Percentiles rank a stretch among this genome's conserved stretches.
These are phyloP conservation scores for Poicephalus meyeri DNA, from an alignment of 2,113 vertebrate species.

Conservation along the genomic window DNA sequence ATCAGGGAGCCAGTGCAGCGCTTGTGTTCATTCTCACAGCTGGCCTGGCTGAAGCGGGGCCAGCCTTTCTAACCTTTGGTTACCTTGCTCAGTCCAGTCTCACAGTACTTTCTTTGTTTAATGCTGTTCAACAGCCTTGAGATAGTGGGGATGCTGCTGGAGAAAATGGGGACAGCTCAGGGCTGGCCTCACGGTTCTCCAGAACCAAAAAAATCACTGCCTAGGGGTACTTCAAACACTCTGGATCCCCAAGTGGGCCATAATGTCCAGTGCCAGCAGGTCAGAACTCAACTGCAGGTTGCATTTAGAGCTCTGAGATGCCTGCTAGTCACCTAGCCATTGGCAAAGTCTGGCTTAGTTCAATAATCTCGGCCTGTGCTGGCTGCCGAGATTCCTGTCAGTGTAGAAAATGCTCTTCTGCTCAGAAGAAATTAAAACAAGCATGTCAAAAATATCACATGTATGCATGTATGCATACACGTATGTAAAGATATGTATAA, in stretches of 20 bases:
- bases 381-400: neutral
- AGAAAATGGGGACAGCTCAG: neutral
- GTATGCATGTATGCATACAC: neutral
- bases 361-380: fast-evolving
- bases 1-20: fast-evolving
- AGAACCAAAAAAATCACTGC: fast-evolving
- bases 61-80: neutral
- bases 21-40: neutral
- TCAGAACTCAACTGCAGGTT: neutral
- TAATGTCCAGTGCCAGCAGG: fast-evolving
- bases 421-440: neutral
- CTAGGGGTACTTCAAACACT: fast-evolving
- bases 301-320: neutral
- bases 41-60: neutral
- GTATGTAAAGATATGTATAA: neutral
- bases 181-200: fast-evolving
- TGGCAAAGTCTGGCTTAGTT: neutral
- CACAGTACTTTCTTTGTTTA: neutral
- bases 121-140: neutral
- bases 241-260: neutral
- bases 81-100: neutral
- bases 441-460: neutral
- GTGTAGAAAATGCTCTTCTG: neutral
- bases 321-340: fast-evolving
- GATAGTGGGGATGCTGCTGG: neutral